These are phyloP conservation scores for Lissocephala sabroskyi DNA, from an alignment of 2,888 invertebrate species.

Conservation along the genomic window DNA sequence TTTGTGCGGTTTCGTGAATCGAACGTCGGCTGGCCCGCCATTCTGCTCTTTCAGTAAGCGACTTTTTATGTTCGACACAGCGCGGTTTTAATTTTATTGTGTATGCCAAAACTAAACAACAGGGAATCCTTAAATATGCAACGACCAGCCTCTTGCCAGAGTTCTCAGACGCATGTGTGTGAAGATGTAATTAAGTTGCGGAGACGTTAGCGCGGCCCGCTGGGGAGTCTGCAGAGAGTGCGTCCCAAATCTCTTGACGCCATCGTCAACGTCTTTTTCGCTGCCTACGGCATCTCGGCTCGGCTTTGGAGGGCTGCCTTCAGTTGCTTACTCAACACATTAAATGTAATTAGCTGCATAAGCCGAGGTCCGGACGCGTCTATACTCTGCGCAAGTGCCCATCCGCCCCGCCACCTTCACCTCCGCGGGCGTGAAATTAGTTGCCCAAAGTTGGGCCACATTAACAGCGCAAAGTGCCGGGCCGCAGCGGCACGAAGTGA, in stretches of 20 bases:
- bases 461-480: slow-evolving; percentile 30
- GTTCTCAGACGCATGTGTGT: neutral
- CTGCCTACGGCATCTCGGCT: neutral
- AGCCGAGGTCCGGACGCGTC: slow-evolving; percentile 25
- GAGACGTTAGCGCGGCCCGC: slow-evolving; percentile 32
- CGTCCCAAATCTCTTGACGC: too few relatives aligned
- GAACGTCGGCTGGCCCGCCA: too few relatives aligned
- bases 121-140: neutral
- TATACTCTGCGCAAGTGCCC: slow-evolving; percentile 19
- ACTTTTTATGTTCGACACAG: slow-evolving; percentile 61
- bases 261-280: too few relatives aligned
- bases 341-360: slow-evolving; percentile 54
- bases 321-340: slow-evolving; percentile 53
- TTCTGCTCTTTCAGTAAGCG: slow-evolving; percentile 59
- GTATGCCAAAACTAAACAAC: too few relatives aligned
- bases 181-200: slow-evolving; percentile 57
- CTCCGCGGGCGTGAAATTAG: slow-evolving; percentile 39
- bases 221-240: too few relatives aligned
- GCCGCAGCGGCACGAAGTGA: slow-evolving; percentile 32
- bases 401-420: too few relatives aligned
- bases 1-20: slow-evolving; percentile 66
- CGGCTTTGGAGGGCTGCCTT: too few relatives aligned
- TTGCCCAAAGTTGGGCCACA: slow-evolving; percentile 60
- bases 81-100: slow-evolving; percentile 63
- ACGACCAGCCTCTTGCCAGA: too few relatives aligned